Conservation (phyloP, 1,140 invertebrate genomes). For the Drosophila orosa region DNA sequence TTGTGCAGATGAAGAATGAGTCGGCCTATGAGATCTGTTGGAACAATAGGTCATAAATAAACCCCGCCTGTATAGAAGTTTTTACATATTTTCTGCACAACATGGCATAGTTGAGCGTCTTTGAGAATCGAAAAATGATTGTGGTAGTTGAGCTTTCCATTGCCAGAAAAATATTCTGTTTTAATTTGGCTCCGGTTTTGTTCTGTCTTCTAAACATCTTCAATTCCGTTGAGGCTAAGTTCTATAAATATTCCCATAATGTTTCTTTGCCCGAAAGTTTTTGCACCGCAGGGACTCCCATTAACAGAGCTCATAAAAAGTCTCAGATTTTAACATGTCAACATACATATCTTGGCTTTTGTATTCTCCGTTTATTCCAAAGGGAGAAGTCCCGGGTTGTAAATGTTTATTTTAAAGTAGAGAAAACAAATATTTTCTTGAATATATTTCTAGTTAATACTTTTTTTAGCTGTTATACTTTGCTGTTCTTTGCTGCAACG, state of each 20-base stretch:
- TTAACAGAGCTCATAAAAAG: constrained; percentile 42
- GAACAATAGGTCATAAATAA: constrained; percentile 5
- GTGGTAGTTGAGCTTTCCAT: not conserved
- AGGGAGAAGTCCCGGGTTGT: not conserved
- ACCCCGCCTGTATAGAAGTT: not conserved
- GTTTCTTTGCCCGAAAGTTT: constrained; percentile 31
- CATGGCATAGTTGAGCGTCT: not conserved
- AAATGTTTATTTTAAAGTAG: not conserved
- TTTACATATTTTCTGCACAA: not conserved
- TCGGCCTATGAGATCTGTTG: not conserved
- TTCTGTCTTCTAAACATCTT: not conserved
- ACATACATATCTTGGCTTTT: constrained; percentile 8
- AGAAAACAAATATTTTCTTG: not conserved
- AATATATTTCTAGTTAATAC: not conserved
- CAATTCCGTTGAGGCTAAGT: constrained; percentile 22
- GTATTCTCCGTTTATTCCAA: constrained; percentile 24
- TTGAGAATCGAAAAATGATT: not conserved
- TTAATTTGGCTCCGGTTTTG: not conserved
- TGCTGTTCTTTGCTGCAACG: not conserved
- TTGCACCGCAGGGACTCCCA: constrained; percentile 26
- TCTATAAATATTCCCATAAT: constrained; percentile 42
- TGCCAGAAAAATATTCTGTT: not conserved
- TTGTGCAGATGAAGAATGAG: constrained; percentile 23
- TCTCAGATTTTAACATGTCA: constrained; percentile 22
- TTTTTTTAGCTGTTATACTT: not conserved